These are phyloP conservation scores for Kryptolebias ocellatus DNA, from an alignment of 2,797 vertebrate genomes.

Conservation along the genomic window DNA sequence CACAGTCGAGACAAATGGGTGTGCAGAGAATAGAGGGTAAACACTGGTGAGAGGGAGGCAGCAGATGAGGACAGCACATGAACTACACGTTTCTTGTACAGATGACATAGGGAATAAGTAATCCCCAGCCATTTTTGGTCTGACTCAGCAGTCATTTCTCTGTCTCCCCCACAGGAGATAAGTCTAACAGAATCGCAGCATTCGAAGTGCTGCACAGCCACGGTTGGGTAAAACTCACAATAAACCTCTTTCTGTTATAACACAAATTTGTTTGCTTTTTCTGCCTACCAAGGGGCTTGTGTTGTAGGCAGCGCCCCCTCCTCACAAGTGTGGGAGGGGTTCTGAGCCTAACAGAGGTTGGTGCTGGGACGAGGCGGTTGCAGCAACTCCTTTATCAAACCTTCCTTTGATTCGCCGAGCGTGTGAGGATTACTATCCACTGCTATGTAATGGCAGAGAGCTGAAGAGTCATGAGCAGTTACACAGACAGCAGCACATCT, in stretches of 20 bases:
- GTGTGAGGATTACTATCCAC: constrained; percentile 67
- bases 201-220: constrained; percentile 67
- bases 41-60: constrained; percentile 50
- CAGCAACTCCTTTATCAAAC: constrained; percentile 52
- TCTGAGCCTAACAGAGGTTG: constrained; percentile 57
- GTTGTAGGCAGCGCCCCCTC: constrained; percentile 60
- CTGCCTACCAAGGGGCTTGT: constrained; percentile 54
- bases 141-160: constrained; percentile 76
- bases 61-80: constrained; percentile 66
- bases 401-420: constrained; percentile 53
- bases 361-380: constrained; percentile 45
- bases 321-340: constrained; percentile 60
- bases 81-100: constrained; percentile 68
- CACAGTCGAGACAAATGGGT: constrained; percentile 67
- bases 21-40: constrained; percentile 50
- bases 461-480: constrained; percentile 80
- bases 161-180: constrained; percentile 68
- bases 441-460: constrained; percentile 72
- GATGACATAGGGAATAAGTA: constrained; percentile 72
- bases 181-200: constrained; percentile 74
- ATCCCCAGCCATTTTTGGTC: constrained; percentile 69
- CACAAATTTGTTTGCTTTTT: constrained; percentile 72
- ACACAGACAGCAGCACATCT: constrained; percentile 87
- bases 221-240: constrained; percentile 63
- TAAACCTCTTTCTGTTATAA: constrained; percentile 68